These are phyloP conservation scores for Pyrgilauda ruficollis DNA, from an alignment of 2,113 vertebrate species.

Conservation along the genomic window DNA sequence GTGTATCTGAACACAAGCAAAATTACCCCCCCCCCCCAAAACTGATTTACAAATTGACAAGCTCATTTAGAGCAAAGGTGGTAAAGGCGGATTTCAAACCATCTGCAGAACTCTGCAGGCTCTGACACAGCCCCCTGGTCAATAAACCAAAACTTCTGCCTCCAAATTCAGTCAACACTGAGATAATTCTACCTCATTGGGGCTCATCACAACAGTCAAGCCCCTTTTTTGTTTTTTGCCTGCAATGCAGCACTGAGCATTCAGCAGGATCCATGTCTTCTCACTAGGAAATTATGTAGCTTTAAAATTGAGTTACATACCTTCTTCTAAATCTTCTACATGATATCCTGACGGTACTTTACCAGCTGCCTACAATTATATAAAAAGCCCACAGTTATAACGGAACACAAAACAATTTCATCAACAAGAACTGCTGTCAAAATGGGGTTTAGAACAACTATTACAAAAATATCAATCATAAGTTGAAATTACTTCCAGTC, in stretches of 20 bases:
- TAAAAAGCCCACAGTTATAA: background rate
- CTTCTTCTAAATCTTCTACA: constrained; percentile 77
- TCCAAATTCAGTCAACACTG: background rate
- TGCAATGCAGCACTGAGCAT: background rate
- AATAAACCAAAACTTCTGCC: background rate
- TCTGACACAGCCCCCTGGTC: background rate
- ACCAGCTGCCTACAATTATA: constrained; percentile 73
- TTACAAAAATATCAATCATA: background rate
- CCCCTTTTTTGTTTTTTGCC: background rate
- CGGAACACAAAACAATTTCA: background rate
- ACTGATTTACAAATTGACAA: background rate
- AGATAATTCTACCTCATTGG: background rate
- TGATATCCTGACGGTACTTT: constrained; percentile 73
- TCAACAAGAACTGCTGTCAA: background rate
- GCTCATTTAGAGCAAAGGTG: background rate
- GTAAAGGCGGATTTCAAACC: background rate
- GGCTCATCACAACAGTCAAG: background rate
- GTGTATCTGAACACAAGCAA: background rate
- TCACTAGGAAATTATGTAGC: background rate
- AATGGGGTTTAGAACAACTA: background rate
- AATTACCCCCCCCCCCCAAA: background rate
- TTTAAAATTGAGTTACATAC: constrained; percentile 57
- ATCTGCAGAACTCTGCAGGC: background rate
- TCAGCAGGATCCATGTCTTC: background rate
- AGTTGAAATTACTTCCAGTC: background rate